Conservation (phyloP, 2,113 vertebrate species). For the Ginglymostoma cirratum region DNA sequence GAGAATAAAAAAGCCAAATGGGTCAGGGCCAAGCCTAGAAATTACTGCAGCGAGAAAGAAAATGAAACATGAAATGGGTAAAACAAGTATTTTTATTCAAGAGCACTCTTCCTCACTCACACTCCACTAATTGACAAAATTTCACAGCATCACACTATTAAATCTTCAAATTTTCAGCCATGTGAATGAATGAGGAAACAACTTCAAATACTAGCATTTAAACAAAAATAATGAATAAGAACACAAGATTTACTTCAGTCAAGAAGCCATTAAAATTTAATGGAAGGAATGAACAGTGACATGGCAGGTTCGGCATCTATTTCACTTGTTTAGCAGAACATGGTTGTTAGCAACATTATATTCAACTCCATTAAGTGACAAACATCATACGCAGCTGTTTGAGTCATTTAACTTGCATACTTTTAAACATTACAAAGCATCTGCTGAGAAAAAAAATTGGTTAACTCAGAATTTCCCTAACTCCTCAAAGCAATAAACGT, state of each 20-base stretch:
- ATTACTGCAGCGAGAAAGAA: not conserved
- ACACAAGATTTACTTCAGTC: not conserved
- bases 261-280: not conserved
- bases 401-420: not conserved
- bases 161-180: not conserved
- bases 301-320: not conserved
- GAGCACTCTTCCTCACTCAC: not conserved
- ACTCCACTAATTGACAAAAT: not conserved
- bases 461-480: not conserved
- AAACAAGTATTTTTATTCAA: not conserved
- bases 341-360: not conserved
- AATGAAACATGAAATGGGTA: not conserved
- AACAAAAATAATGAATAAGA: not conserved
- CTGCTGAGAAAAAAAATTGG: not conserved
- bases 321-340: not conserved
- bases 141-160: not conserved
- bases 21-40: not conserved
- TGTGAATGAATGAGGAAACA: not conserved
- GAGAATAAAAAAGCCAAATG: not conserved
- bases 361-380: not conserved
- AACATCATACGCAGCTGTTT: not conserved
- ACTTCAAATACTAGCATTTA: not conserved
- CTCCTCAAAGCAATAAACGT: not conserved
- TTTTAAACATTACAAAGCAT: not conserved
- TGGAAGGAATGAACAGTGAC: not conserved